Conservation (phyloP, 2,113 vertebrate genomes). For the Psittacula cyanocephala region DNA sequence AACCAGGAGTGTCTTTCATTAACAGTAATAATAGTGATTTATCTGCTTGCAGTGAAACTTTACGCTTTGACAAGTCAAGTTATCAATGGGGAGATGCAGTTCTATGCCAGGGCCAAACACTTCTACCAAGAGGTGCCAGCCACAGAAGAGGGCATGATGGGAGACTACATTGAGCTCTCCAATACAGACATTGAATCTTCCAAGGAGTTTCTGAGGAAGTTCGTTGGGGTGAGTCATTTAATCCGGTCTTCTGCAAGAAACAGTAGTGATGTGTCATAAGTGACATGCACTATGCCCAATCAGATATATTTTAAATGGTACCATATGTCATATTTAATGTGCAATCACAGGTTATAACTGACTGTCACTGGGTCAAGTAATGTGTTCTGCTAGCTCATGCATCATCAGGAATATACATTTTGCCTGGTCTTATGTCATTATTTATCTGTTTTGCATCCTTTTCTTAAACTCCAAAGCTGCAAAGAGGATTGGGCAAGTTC, state of each 20-base stretch:
- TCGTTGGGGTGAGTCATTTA: constrained; percentile 86
- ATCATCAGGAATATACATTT: not conserved
- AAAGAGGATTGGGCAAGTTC: not conserved
- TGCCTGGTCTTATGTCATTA: not conserved
- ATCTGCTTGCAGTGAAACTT: constrained; percentile 87
- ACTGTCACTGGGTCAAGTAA: not conserved
- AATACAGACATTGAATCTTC: constrained; percentile 88
- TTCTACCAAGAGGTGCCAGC: constrained; percentile 92
- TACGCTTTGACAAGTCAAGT: constrained; percentile 94
- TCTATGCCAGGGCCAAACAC: constrained; percentile 91
- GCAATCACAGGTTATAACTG: not conserved
- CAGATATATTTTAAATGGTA: not conserved
- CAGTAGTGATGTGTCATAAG: not conserved
- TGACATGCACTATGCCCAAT: not conserved
- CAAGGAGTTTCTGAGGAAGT: constrained; percentile 87
- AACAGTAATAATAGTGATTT: not conserved
- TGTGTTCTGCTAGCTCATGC: not conserved
- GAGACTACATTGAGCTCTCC: constrained; percentile 90
- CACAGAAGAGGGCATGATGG: constrained; percentile 97
- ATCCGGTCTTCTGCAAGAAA: not conserved
- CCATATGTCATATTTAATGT: not conserved
- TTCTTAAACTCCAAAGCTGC: not conserved
- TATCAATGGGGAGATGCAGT: constrained; percentile 94
- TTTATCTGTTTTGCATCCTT: not conserved
- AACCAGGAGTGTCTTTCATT: not conserved